These are phyloP conservation scores for Ecdyonurus torrentis DNA, from an alignment of 2,888 invertebrate genomes.

Conservation along the genomic window DNA sequence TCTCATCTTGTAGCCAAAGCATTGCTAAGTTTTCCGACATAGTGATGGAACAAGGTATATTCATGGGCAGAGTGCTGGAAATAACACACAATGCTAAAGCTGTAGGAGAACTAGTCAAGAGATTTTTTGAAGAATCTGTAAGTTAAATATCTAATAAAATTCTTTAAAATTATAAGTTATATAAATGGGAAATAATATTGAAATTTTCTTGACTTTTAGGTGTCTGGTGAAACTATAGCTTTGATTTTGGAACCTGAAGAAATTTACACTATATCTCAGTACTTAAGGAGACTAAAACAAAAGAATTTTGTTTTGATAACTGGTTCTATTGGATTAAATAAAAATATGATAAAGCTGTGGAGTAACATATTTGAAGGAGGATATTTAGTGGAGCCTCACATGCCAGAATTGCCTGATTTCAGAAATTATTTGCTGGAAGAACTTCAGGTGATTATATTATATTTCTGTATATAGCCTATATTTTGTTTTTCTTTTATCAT, in stretches of 20 bases:
- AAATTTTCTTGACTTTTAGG: conserved; percentile 13
- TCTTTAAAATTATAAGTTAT: not conserved
- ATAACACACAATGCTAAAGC: conserved; percentile 16
- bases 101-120: conserved; percentile 17
- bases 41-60: conserved; percentile 16
- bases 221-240: conserved; percentile 17
- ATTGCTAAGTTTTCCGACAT: conserved; percentile 17
- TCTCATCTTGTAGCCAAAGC: conserved; percentile 19
- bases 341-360: conserved; percentile 12
- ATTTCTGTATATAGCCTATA: too few relatives aligned
- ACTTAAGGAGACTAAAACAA: conserved; percentile 9
- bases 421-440: conserved; percentile 16
- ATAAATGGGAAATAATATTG: too few relatives aligned
- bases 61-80: conserved; percentile 16
- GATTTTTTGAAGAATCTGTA: conserved; percentile 18
- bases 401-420: conserved; percentile 17
- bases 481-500: too few relatives aligned
- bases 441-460: conserved; percentile 18
- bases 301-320: conserved; percentile 8
- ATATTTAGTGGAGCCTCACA: conserved; percentile 15
- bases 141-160: too few relatives aligned
- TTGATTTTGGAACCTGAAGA: conserved; percentile 20
- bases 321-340: conserved; percentile 11
- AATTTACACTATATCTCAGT: conserved; percentile 15
- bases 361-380: conserved; percentile 11